Conservation (phyloP, 2,888 invertebrate genomes). For the Punctoribates punctum region DNA sequence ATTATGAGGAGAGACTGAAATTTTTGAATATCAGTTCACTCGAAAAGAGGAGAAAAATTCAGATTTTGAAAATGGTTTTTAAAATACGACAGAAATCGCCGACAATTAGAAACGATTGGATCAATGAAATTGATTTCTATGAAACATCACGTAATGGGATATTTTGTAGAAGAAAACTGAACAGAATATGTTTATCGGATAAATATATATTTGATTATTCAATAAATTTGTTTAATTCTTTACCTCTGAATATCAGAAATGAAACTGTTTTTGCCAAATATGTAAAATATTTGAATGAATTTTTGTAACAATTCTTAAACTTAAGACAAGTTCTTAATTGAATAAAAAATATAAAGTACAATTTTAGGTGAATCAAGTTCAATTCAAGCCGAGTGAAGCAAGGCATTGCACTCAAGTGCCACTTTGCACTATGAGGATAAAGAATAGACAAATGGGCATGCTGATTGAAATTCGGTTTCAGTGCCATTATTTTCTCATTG, state of each 20-base stretch:
- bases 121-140: neutral
- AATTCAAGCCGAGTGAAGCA: no score
- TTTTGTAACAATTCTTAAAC: no score
- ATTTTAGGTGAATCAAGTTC: no score
- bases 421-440: no score
- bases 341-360: no score
- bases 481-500: no score
- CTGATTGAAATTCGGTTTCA: no score
- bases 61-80: neutral
- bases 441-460: no score
- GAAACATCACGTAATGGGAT: neutral
- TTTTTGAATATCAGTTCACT: neutral
- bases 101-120: neutral
- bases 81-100: neutral
- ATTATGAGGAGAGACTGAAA: neutral
- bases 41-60: neutral
- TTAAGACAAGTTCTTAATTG: no score
- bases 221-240: neutral
- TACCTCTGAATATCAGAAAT: neutral
- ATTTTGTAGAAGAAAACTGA: neutral
- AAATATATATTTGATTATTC: conserved; percentile 7
- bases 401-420: no score
- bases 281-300: no score
- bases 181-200: neutral
- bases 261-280: neutral